Evolutionary conservation across 2,888 invertebrate genomes (phyloP).

Genomic region (Fragum whitleyi): DNA sequence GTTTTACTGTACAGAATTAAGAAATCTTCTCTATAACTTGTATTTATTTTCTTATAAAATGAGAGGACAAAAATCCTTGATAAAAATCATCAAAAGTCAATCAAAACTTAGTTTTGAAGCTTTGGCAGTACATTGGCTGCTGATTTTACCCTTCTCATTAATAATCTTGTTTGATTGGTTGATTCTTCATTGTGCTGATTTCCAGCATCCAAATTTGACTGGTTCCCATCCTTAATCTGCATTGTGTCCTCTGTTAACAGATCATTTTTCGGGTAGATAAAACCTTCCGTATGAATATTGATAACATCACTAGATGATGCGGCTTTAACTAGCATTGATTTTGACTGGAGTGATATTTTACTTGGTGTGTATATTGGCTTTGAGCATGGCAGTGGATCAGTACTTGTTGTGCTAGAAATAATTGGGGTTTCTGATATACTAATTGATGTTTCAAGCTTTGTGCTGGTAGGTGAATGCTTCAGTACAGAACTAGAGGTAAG

Average conservation of each 20-base stretch:
- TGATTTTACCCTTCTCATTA: constrained; percentile 63
- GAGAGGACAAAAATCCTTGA: too few relatives aligned
- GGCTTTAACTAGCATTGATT: constrained; percentile 15
- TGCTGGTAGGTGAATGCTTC: background rate
- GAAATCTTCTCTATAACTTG: too few relatives aligned
- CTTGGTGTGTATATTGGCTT: background rate
- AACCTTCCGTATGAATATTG: constrained; percentile 35
- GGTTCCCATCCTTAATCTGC: constrained; percentile 43
- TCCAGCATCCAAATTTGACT: constrained; percentile 12
- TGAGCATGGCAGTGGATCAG: background rate
- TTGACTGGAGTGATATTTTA: constrained; percentile 10
- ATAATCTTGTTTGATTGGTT: constrained; percentile 50
- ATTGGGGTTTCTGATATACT: background rate
- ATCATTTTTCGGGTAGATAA: constrained; percentile 51
- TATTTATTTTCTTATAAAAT: too few relatives aligned
- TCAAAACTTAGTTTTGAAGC: constrained; percentile 5
- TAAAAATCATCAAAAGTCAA: too few relatives aligned
- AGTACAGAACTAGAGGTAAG: background rate
- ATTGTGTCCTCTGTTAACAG: constrained; percentile 60
- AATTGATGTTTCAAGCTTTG: background rate
- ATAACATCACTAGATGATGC: constrained; percentile 32
- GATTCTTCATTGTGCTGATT: background rate
- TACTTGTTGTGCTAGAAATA: background rate
- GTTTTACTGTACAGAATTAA: too few relatives aligned
- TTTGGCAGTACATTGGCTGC: constrained; percentile 60